phyloP scores from a whole-genome alignment of 2,113 vertebrate species.

The Colaptes auratus region DNA sequence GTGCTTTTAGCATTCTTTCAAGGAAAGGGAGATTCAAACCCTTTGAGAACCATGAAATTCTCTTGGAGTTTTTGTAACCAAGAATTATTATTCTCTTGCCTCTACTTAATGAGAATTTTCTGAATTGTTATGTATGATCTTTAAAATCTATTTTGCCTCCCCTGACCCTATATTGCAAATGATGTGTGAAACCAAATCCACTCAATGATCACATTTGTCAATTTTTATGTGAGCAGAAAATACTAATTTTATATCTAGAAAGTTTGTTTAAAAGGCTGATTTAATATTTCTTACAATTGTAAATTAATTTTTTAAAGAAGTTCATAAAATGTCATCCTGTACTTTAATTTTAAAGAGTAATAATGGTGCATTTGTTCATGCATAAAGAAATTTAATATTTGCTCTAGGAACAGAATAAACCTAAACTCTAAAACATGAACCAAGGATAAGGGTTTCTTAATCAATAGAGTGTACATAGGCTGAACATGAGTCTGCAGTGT shows the following conservation, averaged over 20 bases:
- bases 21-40: not conserved
- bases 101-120: not conserved
- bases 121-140: not conserved
- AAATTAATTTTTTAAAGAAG: not conserved
- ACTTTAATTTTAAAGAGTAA: not conserved
- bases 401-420: not conserved
- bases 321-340: not conserved
- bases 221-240: not conserved
- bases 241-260: not conserved
- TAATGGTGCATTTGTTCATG: not conserved
- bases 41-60: not conserved
- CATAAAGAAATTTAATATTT: not conserved
- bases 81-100: not conserved
- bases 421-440: not conserved
- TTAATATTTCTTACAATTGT: not conserved
- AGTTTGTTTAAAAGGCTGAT: not conserved
- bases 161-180: not conserved
- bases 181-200: not conserved
- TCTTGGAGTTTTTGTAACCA: not conserved
- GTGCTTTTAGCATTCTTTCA: not conserved
- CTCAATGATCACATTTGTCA: not conserved
- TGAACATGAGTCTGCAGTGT: too few species aligned
- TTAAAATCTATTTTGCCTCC: not conserved
- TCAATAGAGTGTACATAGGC: not conserved
- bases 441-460: not conserved